Base-by-base conservation (phyloP, 2,888 invertebrate genomes). In the Acronicta leporina region DNA sequence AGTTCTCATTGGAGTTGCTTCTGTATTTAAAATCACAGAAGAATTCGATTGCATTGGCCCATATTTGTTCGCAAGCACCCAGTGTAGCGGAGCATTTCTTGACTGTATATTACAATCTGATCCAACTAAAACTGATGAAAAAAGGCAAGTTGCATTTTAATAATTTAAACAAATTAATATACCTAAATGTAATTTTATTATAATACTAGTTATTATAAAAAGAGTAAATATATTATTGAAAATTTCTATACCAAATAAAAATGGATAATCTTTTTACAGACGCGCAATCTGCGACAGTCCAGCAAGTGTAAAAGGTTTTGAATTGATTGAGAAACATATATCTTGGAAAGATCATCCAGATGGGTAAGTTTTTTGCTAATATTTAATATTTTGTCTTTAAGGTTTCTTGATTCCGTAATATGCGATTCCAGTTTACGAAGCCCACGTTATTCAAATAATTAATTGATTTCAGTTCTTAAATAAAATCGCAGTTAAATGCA, bases 21-120 rank as follows among this genome's bases (percentile, higher is more conserved):
- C 88, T 0, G 82, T 85, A 8, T 88, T 83, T 68, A 76, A 75
- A 10, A 64, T 88, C 0, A 62, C 52, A 13, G 52, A 56, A 1
- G 10, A 15, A 0, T 20, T n/a, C 0, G 46, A 61, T 7, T 90
- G 89, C 58, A 57, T 52, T 1, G 88, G 87, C 0, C 89, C 90
- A 0, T 86, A 75, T 54, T 70, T 90, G 2, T 88, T 73, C 38
- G 88, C 89, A 0, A 89, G 88, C 54, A 87, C 88, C 0, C 79
- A 84, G 20, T 86, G 85, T 48, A 88, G 82, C 35, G 80, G 82
- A 1, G 65, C 67, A 0, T 88, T 90, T 46, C 27, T 90, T 8
- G 56, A 82, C 20, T 90, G 89, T 57, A 42, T 87, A 30, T n/a
- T 87, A 5, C 54, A 3, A 3, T 14, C 9, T 4, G 50, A 48